Percentiles rank a stretch among this genome's conserved stretches.
These are phyloP conservation scores for Macroramphosus scolopax DNA, from an alignment of 2,797 vertebrate species.

Conservation along the genomic window DNA sequence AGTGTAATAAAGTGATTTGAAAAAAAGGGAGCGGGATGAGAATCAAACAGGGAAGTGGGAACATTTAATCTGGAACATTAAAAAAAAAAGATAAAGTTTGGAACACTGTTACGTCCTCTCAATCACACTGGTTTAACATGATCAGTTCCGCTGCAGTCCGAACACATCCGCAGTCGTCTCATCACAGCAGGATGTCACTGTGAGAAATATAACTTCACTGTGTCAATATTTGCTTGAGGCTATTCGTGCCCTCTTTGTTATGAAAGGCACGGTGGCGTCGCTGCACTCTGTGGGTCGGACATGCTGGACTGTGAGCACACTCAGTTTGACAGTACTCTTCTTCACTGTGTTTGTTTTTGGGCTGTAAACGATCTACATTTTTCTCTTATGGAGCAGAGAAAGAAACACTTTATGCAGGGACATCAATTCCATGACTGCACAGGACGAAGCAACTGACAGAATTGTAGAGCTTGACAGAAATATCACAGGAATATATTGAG, in stretches of 20 bases:
- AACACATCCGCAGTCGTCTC: conserved; percentile 2
- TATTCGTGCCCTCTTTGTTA: conserved; percentile 15
- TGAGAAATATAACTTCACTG: conserved; percentile 48
- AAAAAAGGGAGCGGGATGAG: too few species aligned
- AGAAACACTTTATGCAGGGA: too few species aligned
- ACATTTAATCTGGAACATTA: too few species aligned
- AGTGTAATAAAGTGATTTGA: neutral
- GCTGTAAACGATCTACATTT: too few species aligned
- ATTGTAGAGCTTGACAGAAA: neutral
- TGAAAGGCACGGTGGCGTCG: conserved; percentile 16
- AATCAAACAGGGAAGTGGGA: too few species aligned
- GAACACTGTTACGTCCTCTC: neutral
- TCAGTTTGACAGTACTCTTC: too few species aligned
- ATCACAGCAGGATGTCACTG: conserved; percentile 40
- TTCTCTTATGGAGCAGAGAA: neutral
- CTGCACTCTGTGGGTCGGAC: conserved; percentile 12
- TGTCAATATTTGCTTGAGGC: conserved; percentile 60
- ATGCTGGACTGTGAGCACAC: conserved; percentile 9
- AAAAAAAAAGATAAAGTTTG: neutral
- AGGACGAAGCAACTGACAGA: neutral
- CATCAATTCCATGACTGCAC: too few species aligned
- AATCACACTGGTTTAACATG: too few species aligned
- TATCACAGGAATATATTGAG: neutral
- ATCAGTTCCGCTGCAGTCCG: conserved; percentile 7
- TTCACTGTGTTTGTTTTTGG: too few species aligned